Evolutionary conservation across 37 sponge, comb jelly and placozoan genomes (phyloP).

Genomic region (Beroe forskalii): DNA sequence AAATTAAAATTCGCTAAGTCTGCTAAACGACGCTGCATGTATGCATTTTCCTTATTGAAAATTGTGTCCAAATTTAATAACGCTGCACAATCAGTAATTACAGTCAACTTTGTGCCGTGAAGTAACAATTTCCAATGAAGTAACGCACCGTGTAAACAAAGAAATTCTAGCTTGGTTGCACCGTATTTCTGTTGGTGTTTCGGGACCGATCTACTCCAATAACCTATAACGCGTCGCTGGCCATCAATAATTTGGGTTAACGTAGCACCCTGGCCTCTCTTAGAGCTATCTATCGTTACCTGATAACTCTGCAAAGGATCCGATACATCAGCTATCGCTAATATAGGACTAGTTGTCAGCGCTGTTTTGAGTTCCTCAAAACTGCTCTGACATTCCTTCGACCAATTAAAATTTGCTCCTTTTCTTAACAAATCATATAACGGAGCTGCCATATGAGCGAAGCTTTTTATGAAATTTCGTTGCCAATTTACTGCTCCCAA

Average conservation of each 20-base stretch:
- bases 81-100: background rate
- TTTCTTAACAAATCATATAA: background rate
- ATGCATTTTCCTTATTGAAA: slow-evolving; percentile 4
- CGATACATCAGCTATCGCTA: background rate
- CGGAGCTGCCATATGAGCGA: slow-evolving; percentile 13
- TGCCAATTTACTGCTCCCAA: background rate
- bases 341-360: background rate
- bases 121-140: slow-evolving; percentile 5
- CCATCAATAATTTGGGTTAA: slow-evolving; percentile 9
- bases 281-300: background rate
- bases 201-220: background rate
- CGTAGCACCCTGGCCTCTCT: background rate
- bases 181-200: slow-evolving; percentile 25
- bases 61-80: no score
- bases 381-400: background rate
- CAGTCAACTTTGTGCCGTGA: background rate
- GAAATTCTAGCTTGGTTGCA: background rate
- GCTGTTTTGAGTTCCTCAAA: slow-evolving; percentile 16
- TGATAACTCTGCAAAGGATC: background rate
- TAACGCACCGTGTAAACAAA: background rate
- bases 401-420: background rate
- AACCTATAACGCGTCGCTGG: background rate
- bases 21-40: background rate
- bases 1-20: background rate
- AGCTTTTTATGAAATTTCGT: background rate